Evolutionary conservation across 2,113 vertebrate genomes (phyloP).

Genomic region (Nesoenas mayeri): DNA sequence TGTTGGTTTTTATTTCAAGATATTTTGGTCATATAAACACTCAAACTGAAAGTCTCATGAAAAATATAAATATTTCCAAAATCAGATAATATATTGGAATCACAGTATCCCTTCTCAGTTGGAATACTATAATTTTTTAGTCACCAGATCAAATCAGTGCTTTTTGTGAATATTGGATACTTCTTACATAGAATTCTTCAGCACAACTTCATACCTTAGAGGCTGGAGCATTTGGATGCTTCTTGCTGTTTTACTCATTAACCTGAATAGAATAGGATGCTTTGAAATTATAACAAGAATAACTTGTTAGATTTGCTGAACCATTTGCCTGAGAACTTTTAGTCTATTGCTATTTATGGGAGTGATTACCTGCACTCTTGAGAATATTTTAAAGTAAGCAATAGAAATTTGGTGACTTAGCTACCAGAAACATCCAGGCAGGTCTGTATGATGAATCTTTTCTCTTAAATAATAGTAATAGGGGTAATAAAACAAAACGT

Average conservation of each 20-base stretch:
- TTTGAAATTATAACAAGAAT: not conserved
- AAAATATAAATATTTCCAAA: not conserved
- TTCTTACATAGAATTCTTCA: not conserved
- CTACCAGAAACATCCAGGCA: not conserved
- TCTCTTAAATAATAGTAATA: not conserved
- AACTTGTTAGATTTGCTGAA: not conserved
- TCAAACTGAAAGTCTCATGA: not conserved
- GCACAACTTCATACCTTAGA: not conserved
- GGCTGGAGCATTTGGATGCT: not conserved
- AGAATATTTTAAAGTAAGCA: not conserved
- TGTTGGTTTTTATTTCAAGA: not conserved
- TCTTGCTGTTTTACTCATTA: not conserved
- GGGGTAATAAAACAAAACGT: not conserved
- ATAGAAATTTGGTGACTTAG: not conserved
- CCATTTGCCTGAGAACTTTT: not conserved
- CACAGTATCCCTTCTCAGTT: not conserved
- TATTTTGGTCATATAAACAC: not conserved
- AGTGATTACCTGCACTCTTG: not conserved
- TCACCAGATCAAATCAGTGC: not conserved
- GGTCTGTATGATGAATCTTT: not conserved
- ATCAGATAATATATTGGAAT: not conserved
- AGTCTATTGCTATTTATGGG: not conserved
- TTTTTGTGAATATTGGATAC: not conserved
- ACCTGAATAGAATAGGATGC: not conserved
- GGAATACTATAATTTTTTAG: not conserved